Evolutionary conservation across 2,888 invertebrate genomes (phyloP).

Genomic region (Coleophora deauratella): DNA sequence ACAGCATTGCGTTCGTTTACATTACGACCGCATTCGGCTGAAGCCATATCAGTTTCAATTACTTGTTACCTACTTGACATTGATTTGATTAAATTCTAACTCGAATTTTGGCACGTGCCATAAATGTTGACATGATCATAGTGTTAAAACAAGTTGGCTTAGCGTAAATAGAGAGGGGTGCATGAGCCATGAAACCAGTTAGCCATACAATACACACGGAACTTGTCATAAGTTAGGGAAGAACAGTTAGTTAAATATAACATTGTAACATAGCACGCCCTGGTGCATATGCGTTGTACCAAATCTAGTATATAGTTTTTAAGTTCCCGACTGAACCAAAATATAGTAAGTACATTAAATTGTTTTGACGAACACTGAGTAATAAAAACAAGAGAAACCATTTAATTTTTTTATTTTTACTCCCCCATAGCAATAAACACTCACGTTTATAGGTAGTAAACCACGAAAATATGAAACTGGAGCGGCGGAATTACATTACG

Average conservation of each 20-base stretch:
- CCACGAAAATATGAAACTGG: constrained; percentile 24
- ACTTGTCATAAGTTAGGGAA: too few species aligned
- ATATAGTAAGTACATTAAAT: constrained; percentile 63
- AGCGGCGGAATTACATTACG: constrained; percentile 22
- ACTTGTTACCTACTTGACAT: too few species aligned
- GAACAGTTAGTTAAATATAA: constrained; percentile 9
- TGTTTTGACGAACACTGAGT: constrained; percentile 60
- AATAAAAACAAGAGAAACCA: constrained; percentile 52
- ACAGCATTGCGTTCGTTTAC: too few species aligned
- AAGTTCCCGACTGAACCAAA: constrained; percentile 74
- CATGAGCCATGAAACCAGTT: constrained; percentile 48
- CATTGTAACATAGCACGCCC: constrained; percentile 28
- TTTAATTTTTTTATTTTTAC: constrained; percentile 21
- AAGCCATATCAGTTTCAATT: too few species aligned
- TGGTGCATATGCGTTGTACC: constrained; percentile 51
- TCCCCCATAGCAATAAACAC: constrained; percentile 14
- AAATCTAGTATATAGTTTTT: constrained; percentile 65
- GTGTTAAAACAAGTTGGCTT: too few species aligned
- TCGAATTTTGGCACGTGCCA: too few species aligned
- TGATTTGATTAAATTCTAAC: too few species aligned
- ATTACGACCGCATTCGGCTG: too few species aligned
- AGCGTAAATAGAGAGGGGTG: constrained; percentile 25
- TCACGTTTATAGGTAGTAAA: constrained; percentile 10
- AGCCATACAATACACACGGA: constrained; percentile 38
- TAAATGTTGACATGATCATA: not conserved